phyloP scores from a whole-genome alignment of 2,113 vertebrate genomes.

The Dicentrarchus labrax region DNA sequence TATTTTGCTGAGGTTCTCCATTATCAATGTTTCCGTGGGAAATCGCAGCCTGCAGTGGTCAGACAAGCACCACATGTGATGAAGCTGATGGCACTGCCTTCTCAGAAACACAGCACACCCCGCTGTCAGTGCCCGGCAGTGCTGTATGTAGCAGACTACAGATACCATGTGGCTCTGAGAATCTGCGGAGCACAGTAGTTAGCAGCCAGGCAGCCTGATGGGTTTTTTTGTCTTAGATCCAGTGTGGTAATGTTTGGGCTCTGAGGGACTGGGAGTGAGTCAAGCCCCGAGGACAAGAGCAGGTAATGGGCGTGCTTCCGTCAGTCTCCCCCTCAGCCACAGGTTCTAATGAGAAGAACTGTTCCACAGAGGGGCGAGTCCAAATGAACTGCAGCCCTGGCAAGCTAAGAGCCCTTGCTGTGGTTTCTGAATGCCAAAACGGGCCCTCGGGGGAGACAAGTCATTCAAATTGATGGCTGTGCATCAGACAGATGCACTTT shows the following conservation, averaged over 20 bases:
- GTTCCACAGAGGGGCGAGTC: conserved; percentile 61
- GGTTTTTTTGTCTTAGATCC: conserved; percentile 65
- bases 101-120: conserved; percentile 23
- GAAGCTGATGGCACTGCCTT: neutral
- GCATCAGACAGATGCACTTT: conserved; percentile 88
- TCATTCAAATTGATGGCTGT: conserved; percentile 89
- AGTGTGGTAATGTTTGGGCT: conserved; percentile 51
- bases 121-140: conserved; percentile 24
- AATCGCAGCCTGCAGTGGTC: neutral
- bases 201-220: conserved; percentile 49
- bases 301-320: conserved; percentile 78
- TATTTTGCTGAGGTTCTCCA: neutral
- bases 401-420: conserved; percentile 79
- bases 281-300: conserved; percentile 73
- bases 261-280: conserved; percentile 57
- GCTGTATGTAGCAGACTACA: conserved; percentile 29
- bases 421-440: conserved; percentile 88
- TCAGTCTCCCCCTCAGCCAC: conserved; percentile 68
- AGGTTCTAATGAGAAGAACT: conserved; percentile 83
- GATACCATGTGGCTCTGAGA: conserved; percentile 36
- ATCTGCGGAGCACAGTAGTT: conserved; percentile 36
- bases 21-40: neutral
- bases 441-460: conserved; percentile 86
- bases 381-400: conserved; percentile 84
- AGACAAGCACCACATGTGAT: conserved; percentile 18